These are phyloP conservation scores for Mylabris phalerata DNA, from an alignment of 1,140 invertebrate species.

Conservation along the genomic window DNA sequence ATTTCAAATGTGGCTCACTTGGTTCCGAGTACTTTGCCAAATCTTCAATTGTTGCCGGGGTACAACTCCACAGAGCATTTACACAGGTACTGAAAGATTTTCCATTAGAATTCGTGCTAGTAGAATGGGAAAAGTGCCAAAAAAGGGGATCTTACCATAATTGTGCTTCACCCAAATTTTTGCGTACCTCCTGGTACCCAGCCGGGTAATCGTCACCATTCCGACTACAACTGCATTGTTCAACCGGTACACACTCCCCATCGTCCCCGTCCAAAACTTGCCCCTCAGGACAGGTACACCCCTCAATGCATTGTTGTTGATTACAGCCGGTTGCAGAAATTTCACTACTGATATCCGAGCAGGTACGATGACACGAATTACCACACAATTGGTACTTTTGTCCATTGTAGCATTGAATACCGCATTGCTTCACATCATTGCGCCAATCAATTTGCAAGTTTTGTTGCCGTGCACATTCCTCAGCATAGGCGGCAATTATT, in stretches of 20 bases:
- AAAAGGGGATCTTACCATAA: conserved; percentile 53
- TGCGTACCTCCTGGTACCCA: conserved; percentile 66
- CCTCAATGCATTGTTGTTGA: conserved; percentile 68
- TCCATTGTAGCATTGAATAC: conserved; percentile 67
- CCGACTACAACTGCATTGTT: conserved; percentile 68
- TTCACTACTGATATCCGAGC: conserved; percentile 52
- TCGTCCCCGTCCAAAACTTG: conserved; percentile 57
- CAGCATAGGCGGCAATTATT: conserved; percentile 69
- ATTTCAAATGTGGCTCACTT: conserved; percentile 52
- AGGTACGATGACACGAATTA: conserved; percentile 65
- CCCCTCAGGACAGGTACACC: conserved; percentile 78
- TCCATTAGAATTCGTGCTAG: not conserved
- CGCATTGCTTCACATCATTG: conserved; percentile 67
- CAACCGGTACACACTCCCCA: conserved; percentile 69
- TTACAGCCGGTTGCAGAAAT: conserved; percentile 40
- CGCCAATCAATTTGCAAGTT: conserved; percentile 68
- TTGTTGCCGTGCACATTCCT: conserved; percentile 65
- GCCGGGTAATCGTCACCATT: conserved; percentile 65
- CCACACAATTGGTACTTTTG: conserved; percentile 75
- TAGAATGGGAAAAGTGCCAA: not conserved
- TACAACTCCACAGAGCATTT: conserved; percentile 68
- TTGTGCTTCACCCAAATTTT: conserved; percentile 54
- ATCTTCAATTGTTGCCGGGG: conserved; percentile 55
- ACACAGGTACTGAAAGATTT: conserved; percentile 57
- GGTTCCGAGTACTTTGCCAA: conserved; percentile 54